Evolutionary conservation across 2,113 vertebrate genomes (phyloP).

Genomic region (Nothocercus nigrocapillus): DNA sequence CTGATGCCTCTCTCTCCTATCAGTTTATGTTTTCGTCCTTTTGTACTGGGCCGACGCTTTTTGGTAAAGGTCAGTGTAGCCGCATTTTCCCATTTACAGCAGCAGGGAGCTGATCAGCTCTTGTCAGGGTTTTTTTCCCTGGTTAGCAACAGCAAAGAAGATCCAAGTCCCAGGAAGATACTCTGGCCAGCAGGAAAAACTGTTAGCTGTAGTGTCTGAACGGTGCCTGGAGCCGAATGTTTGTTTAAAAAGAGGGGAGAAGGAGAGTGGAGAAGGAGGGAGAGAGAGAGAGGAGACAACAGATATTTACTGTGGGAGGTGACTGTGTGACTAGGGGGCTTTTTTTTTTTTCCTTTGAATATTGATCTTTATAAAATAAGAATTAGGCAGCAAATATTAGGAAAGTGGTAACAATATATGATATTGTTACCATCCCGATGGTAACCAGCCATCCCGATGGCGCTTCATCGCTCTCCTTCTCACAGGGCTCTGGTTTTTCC

Average conservation of each 20-base stretch:
- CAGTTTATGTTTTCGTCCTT: background rate
- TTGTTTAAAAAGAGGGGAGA: background rate
- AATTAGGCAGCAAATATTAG: background rate
- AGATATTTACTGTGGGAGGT: background rate
- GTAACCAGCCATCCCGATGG: background rate
- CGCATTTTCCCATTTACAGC: background rate
- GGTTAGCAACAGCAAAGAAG: background rate
- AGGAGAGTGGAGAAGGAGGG: background rate
- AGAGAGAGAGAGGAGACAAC: background rate
- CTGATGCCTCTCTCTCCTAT: background rate
- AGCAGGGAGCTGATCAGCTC: background rate
- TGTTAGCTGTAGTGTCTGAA: background rate
- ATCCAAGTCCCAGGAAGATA: background rate
- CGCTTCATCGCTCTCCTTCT: background rate
- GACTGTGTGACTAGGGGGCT: background rate
- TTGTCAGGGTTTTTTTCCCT: background rate
- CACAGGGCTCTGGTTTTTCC: background rate
- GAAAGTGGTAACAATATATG: background rate
- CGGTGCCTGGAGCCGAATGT: background rate
- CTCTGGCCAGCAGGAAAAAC: background rate
- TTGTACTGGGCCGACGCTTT: background rate
- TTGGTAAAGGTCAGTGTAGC: background rate
- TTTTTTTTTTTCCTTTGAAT: background rate
- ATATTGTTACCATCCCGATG: too few species aligned
- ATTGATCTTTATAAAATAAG: background rate